Evolutionary conservation across 2,113 vertebrate species (phyloP).

Genomic region (Mesembrinibis cayennensis): DNA sequence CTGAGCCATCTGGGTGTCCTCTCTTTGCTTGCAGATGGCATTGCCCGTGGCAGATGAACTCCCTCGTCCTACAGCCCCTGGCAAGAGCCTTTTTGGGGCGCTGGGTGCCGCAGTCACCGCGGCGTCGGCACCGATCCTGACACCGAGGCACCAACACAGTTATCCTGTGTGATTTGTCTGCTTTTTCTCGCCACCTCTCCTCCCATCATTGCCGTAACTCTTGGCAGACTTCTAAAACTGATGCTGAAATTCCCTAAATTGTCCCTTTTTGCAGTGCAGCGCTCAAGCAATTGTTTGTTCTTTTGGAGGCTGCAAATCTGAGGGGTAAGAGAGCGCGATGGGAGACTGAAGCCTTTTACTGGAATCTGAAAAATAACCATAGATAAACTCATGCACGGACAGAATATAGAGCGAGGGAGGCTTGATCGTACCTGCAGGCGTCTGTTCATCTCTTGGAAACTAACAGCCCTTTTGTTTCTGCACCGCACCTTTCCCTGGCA

Average conservation of each 20-base stretch:
- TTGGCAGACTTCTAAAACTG: background rate
- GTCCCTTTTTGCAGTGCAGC: background rate
- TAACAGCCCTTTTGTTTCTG: background rate
- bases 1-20: background rate
- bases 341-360: background rate
- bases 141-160: accelerated
- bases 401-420: background rate
- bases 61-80: accelerated
- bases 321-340: background rate
- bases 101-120: accelerated
- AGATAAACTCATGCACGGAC: background rate
- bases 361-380: background rate
- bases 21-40: background rate
- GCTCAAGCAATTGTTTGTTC: background rate
- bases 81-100: background rate
- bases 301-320: background rate
- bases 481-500: background rate
- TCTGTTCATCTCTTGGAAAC: background rate
- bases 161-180: background rate
- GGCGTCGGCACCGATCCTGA: background rate
- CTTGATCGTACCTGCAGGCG: background rate
- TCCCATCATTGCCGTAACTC: accelerated
- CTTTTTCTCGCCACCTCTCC: background rate
- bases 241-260: background rate
- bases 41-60: accelerated